A percentile compares a stretch with the other conserved stretches of the same genome.
Conservation (phyloP, 30 jellyfish, hydroid and myxozoan species). For the Chrysaora quinquecirrha region DNA sequence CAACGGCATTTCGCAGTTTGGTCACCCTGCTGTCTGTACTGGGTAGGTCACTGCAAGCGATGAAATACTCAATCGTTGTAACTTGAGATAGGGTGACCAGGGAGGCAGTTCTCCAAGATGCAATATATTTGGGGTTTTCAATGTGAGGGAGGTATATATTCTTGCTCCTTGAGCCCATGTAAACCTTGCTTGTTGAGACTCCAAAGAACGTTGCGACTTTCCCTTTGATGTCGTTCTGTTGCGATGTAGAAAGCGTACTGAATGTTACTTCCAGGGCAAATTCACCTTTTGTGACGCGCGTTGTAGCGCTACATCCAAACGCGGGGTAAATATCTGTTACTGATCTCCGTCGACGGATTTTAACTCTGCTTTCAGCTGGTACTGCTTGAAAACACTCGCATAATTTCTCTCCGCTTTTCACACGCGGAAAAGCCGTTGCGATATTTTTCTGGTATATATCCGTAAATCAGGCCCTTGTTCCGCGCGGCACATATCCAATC, state of each 20-base stretch:
- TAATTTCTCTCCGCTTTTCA: neutral
- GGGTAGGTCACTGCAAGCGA: conserved; percentile 17
- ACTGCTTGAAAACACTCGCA: neutral
- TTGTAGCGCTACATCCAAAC: neutral
- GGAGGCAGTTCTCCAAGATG: neutral
- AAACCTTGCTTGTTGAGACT: neutral
- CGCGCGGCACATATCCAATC: neutral
- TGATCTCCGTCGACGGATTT: neutral
- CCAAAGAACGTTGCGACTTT: conserved; percentile 27
- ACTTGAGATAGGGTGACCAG: neutral
- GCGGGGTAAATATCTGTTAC: neutral
- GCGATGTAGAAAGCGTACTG: neutral
- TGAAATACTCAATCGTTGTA: neutral
- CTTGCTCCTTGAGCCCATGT: neutral
- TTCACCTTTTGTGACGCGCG: conserved; percentile 22
- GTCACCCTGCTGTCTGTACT: neutral
- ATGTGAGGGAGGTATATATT: conserved; percentile 3
- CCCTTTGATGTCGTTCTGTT: neutral
- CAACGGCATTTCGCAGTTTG: conserved; percentile 11
- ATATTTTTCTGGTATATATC: neutral
- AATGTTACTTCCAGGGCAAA: neutral
- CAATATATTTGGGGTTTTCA: neutral
- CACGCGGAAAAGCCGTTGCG: neutral
- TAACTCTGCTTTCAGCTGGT: neutral
- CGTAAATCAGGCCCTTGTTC: neutral